Evolutionary conservation across 2,797 vertebrate species (phyloP).

Genomic region (Crotalus adamanteus): DNA sequence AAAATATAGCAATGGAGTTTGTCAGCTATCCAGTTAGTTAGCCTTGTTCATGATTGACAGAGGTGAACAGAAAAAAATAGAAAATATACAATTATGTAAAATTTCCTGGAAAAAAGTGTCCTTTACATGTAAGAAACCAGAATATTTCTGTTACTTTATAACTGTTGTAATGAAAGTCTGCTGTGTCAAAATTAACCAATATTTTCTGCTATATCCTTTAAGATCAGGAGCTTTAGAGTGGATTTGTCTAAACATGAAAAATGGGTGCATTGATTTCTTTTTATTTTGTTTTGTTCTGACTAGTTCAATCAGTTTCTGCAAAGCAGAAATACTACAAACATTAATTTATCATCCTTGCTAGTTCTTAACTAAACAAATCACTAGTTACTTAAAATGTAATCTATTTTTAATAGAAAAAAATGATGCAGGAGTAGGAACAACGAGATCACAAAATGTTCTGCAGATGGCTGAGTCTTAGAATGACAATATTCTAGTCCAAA

Average conservation of each 20-base stretch:
- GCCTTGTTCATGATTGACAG: neutral
- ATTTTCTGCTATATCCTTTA: conserved; percentile 43
- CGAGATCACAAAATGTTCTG: conserved; percentile 62
- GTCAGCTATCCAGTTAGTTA: neutral
- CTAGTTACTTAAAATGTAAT: conserved; percentile 72
- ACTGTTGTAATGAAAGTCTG: neutral
- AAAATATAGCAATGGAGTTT: neutral
- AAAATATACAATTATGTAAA: neutral
- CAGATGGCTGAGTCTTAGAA: conserved; percentile 71
- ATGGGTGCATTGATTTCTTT: conserved; percentile 55
- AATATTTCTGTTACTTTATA: neutral
- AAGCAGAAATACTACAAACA: conserved; percentile 64
- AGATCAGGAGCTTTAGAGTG: conserved; percentile 40
- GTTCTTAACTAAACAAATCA: conserved; percentile 66
- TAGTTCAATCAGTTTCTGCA: conserved; percentile 62
- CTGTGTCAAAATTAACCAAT: conserved; percentile 1
- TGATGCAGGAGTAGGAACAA: conserved; percentile 71
- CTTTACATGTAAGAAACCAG: neutral
- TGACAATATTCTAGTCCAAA: conserved; percentile 64
- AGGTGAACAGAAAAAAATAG: neutral
- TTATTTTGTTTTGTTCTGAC: conserved; percentile 42
- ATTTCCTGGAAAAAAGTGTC: neutral
- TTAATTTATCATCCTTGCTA: conserved; percentile 71
- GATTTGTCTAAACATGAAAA: conserved; percentile 57
- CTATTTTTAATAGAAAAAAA: conserved; percentile 79